Conservation (phyloP, 2,888 invertebrate species). For the Synergus japonicus region DNA sequence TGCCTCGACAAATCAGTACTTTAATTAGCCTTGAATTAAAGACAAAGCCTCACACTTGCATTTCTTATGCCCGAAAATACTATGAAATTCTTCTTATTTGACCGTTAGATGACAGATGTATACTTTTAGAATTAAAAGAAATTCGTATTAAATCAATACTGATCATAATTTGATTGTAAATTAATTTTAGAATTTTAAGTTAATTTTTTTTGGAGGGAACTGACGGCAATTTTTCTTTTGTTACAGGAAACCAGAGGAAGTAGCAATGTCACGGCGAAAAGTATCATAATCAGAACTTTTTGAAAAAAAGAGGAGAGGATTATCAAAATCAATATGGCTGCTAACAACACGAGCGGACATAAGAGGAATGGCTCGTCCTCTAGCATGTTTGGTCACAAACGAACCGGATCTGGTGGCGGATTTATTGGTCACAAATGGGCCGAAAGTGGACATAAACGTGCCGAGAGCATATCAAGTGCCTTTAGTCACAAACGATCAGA, state of each 20-base stretch:
- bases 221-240: conserved; percentile 22
- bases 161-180: too few relatives aligned
- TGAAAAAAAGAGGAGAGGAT: conserved; percentile 25
- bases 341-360: conserved; percentile 69
- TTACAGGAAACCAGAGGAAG: conserved; percentile 45
- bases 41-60: conserved; percentile 25
- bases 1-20: conserved; percentile 44
- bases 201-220: neutral
- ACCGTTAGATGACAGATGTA: neutral
- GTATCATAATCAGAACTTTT: conserved; percentile 22
- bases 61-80: neutral
- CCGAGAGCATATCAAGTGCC: conserved; percentile 75
- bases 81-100: too few relatives aligned
- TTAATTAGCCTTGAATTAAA: conserved; percentile 56
- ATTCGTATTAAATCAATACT: too few relatives aligned
- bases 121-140: too few relatives aligned
- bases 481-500: conserved; percentile 74
- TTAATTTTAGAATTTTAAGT: neutral
- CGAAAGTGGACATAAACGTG: conserved; percentile 72
- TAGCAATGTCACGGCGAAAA: conserved; percentile 36
- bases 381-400: conserved; percentile 72
- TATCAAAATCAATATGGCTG: conserved; percentile 59
- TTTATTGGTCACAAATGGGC: conserved; percentile 73
- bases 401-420: conserved; percentile 71
- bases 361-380: conserved; percentile 74